Conservation (phyloP, 2,888 invertebrate genomes). For the Tipula vernalis region DNA sequence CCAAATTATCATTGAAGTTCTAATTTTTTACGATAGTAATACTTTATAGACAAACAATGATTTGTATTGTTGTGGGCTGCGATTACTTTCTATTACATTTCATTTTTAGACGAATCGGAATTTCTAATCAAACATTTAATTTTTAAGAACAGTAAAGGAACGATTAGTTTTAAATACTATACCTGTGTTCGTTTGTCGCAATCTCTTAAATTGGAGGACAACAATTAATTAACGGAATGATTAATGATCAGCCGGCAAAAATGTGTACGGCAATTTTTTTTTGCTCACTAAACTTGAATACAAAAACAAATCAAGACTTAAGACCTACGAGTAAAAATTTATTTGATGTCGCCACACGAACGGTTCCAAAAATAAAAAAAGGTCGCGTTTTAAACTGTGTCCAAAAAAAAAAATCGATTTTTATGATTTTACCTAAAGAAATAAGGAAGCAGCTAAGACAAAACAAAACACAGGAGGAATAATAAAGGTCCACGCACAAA, state of each 20-base stretch:
- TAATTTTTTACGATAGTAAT: neutral
- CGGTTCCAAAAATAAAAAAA: neutral
- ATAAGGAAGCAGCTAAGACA: neutral
- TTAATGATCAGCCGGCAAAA: neutral
- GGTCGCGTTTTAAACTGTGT: neutral
- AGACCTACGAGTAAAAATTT: neutral
- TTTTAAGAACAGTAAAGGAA: neutral
- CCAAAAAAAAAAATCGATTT: neutral
- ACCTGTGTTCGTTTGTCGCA: neutral
- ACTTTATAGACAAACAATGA: neutral
- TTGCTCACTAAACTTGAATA: neutral
- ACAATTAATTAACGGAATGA: neutral
- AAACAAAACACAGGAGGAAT: neutral
- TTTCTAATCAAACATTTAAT: neutral
- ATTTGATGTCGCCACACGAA: neutral
- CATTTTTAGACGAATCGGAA: neutral
- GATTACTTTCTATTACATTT: neutral
- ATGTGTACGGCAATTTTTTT: neutral
- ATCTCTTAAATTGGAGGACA: neutral
- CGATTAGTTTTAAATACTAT: too few species aligned
- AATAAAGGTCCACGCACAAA: neutral
- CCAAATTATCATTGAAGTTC: neutral
- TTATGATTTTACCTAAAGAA: neutral
- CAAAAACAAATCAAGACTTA: neutral
- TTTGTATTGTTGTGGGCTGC: neutral